Base-by-base conservation (phyloP, 1,140 invertebrate species). In the Odontomachus brunneus region DNA sequence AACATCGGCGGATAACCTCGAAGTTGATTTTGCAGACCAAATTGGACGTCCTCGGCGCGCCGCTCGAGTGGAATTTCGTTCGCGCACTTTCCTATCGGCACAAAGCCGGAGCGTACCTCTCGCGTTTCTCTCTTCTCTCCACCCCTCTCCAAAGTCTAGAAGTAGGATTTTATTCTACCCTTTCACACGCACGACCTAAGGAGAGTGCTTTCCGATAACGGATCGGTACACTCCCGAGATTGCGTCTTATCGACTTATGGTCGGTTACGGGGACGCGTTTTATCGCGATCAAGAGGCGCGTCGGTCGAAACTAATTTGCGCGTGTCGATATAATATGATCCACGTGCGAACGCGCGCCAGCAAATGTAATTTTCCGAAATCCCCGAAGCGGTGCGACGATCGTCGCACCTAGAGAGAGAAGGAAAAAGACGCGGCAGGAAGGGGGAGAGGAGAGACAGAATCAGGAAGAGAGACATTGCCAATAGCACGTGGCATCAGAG, bases 21-120 rank as follows among this genome's bases (percentile, higher is more conserved):
- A 84, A 86, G 83, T 84, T 84, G 74, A 84, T 84, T 81, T 67
- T 69, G 48, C 55, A 55, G 74, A 22, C 84, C 69, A 83, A 84
- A 85, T 86, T 81, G 84, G 57, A 81, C 73, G 63, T 84, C 75
- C 49, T 65, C 57, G 48, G 71, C 57, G 55, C 19, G 15, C 3
- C 12, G 48, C 48, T 75, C 17, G 69, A 82, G 24, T 53, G 81
- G 65, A 84, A 78, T 85, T 85, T 67, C 11, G 29, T 29, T 65
- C n/a, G 12, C 12, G 67, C 38, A 63, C 11, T 63, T 60, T 60
- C 15, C 49, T 48, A 74, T 83, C 82, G 62, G 59, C 65, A 80
- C 72, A 85, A 78, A 84, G 72, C 59, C 26, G 12, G 9, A 33
- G 3, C 65, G 24, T 11, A 33, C 48, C 19, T 53, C 19, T 44